Base-by-base conservation (phyloP, 2,888 invertebrate genomes). In the Sphecodes monilicornis region DNA sequence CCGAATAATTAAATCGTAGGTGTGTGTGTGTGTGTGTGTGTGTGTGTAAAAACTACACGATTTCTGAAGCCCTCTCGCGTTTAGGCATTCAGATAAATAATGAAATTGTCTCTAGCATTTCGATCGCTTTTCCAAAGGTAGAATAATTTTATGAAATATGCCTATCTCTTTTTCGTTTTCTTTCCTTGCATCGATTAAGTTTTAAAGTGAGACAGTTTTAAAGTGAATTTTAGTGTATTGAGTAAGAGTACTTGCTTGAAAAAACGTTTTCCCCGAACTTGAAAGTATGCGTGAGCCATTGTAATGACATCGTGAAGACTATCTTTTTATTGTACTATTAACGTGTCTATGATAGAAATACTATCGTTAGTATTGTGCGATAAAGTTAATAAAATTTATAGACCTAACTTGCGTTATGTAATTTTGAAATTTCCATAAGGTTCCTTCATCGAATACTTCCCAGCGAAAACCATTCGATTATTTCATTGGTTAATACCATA, bases 391-490 rank as follows among this genome's bases (percentile, higher is more conserved):
- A 64, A 39, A 22, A 77, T 71, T 64, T 76, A 64, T 75, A 75
- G 73, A 80, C 41, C 60, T 78, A 79, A 32, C 76, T 72, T 72
- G 64, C 60, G 72, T 86, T 76, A 74, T 70, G 79, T 68, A 76
- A 32, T 64, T 69, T 32, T 46, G n/a, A 76, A 78, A 76, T 74
- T 84, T 82, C 60, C 50, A 29, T 60, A 70, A n/a, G 32, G 68
- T 64, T 70, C 22, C n/a, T 79, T 90, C 80, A 90, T 81, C 89
- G 90, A 82, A 90, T 74, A 69, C 87, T 89, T 39, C 88, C 90
- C 29, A 90, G 50, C 1, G 97, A 97, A 95, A 98, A 98, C 98
- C 99, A 99, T 88, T 97, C 97, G 1, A 97, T 96, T 0, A 97
- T 97, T 95, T 99, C 98, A 88, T 96, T 96, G 3, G 96, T 96